Conservation (phyloP, 2,113 vertebrate species). For the Neotoma lepida region DNA sequence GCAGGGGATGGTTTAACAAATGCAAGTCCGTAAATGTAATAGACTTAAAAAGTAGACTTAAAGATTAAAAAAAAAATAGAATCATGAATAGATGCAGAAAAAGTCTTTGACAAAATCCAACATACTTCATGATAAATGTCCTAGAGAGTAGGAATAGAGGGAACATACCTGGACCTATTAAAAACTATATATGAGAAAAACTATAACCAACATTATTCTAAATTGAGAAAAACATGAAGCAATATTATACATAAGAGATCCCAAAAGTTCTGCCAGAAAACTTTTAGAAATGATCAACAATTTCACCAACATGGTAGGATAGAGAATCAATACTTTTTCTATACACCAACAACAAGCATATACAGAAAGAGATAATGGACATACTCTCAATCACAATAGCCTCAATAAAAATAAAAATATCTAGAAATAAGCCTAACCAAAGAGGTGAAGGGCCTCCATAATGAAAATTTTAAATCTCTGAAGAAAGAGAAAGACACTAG, state of each 20-base stretch:
- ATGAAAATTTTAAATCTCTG: background rate
- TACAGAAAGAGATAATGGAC: background rate
- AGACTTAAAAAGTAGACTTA: background rate
- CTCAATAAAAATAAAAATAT: background rate
- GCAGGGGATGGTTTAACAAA: background rate
- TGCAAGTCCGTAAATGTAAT: background rate
- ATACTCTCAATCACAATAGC: background rate
- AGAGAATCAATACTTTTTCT: background rate
- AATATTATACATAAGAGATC: background rate
- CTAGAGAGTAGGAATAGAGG: background rate
- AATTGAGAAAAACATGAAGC: background rate
- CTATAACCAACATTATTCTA: background rate
- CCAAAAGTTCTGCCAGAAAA: background rate
- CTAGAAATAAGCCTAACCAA: background rate
- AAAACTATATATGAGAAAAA: background rate
- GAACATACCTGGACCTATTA: too few species aligned
- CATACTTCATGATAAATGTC: background rate
- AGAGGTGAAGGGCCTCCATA: background rate
- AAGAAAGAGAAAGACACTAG: background rate
- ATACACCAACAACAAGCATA: background rate
- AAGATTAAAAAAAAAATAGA: background rate
- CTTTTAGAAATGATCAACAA: background rate
- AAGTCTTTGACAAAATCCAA: background rate
- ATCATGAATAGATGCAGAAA: background rate
- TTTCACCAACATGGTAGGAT: background rate